Conservation (phyloP, 2,113 vertebrate species). For the Catharus minimus region DNA sequence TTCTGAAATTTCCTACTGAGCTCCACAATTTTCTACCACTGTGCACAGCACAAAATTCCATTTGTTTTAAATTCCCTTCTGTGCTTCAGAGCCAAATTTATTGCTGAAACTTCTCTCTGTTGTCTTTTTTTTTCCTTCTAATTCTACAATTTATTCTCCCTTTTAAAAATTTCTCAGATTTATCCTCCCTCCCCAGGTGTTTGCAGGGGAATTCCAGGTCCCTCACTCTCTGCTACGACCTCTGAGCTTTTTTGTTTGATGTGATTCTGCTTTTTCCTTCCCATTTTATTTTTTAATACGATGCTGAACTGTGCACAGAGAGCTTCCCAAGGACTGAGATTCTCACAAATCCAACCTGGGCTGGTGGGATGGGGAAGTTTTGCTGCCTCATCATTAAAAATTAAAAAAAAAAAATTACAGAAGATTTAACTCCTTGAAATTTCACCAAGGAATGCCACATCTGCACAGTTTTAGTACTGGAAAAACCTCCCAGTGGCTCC, state of each 20-base stretch:
- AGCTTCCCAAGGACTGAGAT: background rate
- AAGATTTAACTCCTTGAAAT: accelerated
- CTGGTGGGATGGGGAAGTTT: background rate
- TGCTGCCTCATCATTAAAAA: background rate
- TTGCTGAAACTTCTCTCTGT: background rate
- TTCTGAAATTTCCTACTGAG: background rate
- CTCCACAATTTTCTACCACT: background rate
- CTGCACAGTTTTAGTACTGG: background rate
- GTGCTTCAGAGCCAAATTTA: background rate
- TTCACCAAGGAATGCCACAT: background rate
- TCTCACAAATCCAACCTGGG: background rate
- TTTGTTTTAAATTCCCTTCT: background rate
- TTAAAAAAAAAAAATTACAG: accelerated
- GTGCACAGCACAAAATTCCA: background rate
- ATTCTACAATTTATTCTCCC: background rate
- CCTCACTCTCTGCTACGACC: accelerated
- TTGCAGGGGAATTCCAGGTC: background rate
- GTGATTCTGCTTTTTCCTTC: accelerated
- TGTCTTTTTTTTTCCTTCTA: background rate
- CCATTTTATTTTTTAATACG: background rate
- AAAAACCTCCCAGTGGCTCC: background rate
- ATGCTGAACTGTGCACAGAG: no score
- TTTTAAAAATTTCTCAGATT: background rate
- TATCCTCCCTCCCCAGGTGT: background rate
- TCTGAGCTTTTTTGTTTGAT: accelerated